Percentiles rank a stretch among this genome's conserved stretches.
Evolutionary conservation across 2,113 vertebrate genomes (phyloP).

Genomic region (Chaetura pelagica): DNA sequence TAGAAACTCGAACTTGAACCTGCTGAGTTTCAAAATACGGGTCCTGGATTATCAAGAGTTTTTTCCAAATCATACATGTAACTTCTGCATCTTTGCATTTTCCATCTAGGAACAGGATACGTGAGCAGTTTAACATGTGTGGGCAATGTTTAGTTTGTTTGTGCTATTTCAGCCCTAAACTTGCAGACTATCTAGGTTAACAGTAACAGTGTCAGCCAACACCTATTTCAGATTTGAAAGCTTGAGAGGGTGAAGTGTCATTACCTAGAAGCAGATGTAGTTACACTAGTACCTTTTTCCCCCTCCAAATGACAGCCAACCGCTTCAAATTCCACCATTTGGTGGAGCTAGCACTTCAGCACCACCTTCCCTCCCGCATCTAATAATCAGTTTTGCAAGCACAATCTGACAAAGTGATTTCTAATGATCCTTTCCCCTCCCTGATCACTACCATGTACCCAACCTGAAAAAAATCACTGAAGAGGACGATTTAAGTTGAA

Average conservation of each 20-base stretch:
- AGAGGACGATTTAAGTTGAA: not conserved
- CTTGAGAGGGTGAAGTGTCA: not conserved
- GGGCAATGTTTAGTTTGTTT: not conserved
- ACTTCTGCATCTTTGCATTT: not conserved
- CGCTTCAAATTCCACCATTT: constrained; percentile 1
- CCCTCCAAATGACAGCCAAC: not conserved
- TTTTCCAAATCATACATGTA: not conserved
- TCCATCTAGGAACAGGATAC: not conserved
- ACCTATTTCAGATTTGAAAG: not conserved
- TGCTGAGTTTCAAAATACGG: not conserved
- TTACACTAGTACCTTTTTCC: not conserved
- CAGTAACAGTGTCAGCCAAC: not conserved
- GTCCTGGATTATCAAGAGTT: not conserved
- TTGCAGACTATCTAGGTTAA: not conserved
- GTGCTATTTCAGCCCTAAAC: not conserved
- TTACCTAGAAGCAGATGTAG: not conserved
- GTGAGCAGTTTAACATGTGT: not conserved
- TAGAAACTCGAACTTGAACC: not conserved
- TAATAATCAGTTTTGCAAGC: not conserved
- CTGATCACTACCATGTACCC: not conserved
- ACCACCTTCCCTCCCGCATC: not conserved
- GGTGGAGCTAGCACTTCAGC: not conserved
- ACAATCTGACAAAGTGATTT: not conserved
- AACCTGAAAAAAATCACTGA: not conserved
- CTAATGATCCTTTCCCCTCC: not conserved